Conservation (phyloP, 2,888 invertebrate genomes). For the Ametastegia equiseti region DNA sequence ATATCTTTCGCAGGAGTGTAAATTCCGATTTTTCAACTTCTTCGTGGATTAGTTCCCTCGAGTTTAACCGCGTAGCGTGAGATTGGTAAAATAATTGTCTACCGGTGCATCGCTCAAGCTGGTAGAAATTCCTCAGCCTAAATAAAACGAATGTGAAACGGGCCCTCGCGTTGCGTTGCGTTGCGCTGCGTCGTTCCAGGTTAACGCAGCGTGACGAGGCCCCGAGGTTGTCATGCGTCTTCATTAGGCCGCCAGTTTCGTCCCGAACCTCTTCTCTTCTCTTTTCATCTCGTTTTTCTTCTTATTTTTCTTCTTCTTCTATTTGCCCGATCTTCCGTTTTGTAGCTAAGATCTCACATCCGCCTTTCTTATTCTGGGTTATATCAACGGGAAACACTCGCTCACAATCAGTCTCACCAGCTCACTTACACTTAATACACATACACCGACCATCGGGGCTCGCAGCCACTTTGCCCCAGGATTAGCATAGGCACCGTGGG, state of each 20-base stretch:
- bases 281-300: no score
- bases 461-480: constrained; percentile 11
- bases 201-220: constrained; percentile 57
- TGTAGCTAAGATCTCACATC: background rate
- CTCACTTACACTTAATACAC: background rate
- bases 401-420: background rate
- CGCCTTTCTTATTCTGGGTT: background rate
- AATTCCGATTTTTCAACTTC: background rate
- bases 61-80: background rate
- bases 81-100: background rate
- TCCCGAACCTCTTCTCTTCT: background rate
- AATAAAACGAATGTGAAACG: constrained; percentile 49
- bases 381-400: background rate
- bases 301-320: background rate
- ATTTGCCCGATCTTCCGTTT: no score
- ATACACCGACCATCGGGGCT: background rate
- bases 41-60: background rate
- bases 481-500: constrained; percentile 34
- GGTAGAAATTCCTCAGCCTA: constrained; percentile 45
- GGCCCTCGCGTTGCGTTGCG: constrained; percentile 33
- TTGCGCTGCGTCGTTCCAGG: constrained; percentile 48
- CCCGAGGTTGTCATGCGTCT: constrained; percentile 62
- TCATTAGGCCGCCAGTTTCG: constrained; percentile 59
- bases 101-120: background rate
- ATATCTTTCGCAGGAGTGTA: no score